A percentile compares a stretch with the other conserved stretches of the same genome.
phyloP scores from a whole-genome alignment of 1,140 invertebrate species.

The Drosophila kikkawai region DNA sequence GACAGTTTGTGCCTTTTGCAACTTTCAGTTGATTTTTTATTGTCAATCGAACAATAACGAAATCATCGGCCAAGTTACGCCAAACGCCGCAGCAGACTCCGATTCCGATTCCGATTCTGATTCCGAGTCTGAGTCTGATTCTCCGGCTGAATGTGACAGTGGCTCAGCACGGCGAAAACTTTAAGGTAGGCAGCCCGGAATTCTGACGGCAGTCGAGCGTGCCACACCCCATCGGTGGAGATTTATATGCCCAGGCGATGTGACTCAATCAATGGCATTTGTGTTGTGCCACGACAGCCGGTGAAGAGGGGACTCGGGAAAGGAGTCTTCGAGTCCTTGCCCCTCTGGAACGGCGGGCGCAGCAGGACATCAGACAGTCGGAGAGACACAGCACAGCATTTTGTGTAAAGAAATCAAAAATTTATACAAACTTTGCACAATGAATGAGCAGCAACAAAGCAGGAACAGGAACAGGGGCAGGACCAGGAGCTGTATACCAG shows the following conservation, averaged over 20 bases:
- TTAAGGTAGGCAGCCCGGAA: slow-evolving; percentile 72
- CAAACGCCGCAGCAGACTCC: slow-evolving; percentile 66
- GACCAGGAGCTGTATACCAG: neutral
- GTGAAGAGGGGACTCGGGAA: slow-evolving; percentile 7
- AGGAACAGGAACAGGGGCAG: slow-evolving; percentile 19
- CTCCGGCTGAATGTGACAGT: slow-evolving; percentile 15
- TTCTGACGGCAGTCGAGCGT: slow-evolving; percentile 52
- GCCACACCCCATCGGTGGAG: slow-evolving; percentile 79
- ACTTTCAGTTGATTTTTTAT: slow-evolving; percentile 83
- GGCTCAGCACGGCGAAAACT: slow-evolving; percentile 74
- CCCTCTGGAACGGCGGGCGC: slow-evolving; percentile 19
- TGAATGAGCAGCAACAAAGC: slow-evolving; percentile 81
- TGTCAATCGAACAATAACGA: slow-evolving; percentile 83
- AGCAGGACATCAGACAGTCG: slow-evolving; percentile 66
- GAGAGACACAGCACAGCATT: slow-evolving; percentile 79
- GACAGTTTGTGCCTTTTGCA: slow-evolving; percentile 77
- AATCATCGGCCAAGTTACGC: slow-evolving; percentile 81
- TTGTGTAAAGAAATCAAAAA: slow-evolving; percentile 84
- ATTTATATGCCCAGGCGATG: slow-evolving; percentile 82
- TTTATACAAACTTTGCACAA: slow-evolving; percentile 83
- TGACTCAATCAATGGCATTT: slow-evolving; percentile 83
- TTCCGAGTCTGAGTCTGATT: slow-evolving; percentile 9
- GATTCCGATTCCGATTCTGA: neutral
- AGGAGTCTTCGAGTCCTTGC: slow-evolving; percentile 1
- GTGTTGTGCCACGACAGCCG: slow-evolving; percentile 65